Evolutionary conservation across 2,113 vertebrate species (phyloP).

Genomic region (Phycodurus eques): DNA sequence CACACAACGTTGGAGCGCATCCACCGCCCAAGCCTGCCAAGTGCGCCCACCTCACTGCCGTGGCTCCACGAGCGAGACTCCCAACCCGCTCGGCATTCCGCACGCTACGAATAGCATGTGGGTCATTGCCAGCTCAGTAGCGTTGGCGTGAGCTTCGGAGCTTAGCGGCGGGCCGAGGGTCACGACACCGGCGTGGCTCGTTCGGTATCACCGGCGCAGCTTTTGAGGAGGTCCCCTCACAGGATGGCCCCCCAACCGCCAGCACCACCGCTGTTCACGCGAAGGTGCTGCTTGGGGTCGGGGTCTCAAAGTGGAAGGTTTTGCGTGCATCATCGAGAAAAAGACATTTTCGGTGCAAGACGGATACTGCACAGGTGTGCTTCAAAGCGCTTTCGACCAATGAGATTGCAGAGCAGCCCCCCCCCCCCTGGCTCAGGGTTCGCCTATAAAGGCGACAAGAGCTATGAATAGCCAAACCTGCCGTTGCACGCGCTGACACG

Average conservation of each 20-base stretch:
- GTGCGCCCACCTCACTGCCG: neutral
- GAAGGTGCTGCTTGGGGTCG: neutral
- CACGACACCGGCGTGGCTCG: neutral
- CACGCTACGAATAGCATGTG: slow-evolving; percentile 64
- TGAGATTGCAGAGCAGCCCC: slow-evolving; percentile 35
- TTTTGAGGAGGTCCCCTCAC: neutral
- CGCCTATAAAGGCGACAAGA: slow-evolving; percentile 40
- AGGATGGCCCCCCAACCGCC: neutral
- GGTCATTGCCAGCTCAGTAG: slow-evolving; percentile 67
- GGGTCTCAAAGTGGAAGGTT: neutral
- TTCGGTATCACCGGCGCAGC: neutral
- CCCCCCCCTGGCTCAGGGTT: neutral
- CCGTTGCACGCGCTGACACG: neutral
- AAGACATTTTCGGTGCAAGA: neutral
- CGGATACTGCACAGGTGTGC: slow-evolving; percentile 50
- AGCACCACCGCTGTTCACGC: too few species aligned
- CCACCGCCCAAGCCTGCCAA: neutral
- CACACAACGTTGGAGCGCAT: neutral
- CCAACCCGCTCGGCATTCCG: slow-evolving; percentile 45
- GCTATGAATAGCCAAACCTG: slow-evolving; percentile 47
- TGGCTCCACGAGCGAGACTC: slow-evolving; percentile 29
- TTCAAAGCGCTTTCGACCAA: slow-evolving; percentile 51
- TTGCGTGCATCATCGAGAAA: neutral
- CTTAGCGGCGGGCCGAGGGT: slow-evolving; percentile 50
- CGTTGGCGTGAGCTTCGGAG: slow-evolving; percentile 54